These are phyloP conservation scores for Nothobranchius furzeri DNA, from an alignment of 2,113 vertebrate species.

Conservation along the genomic window DNA sequence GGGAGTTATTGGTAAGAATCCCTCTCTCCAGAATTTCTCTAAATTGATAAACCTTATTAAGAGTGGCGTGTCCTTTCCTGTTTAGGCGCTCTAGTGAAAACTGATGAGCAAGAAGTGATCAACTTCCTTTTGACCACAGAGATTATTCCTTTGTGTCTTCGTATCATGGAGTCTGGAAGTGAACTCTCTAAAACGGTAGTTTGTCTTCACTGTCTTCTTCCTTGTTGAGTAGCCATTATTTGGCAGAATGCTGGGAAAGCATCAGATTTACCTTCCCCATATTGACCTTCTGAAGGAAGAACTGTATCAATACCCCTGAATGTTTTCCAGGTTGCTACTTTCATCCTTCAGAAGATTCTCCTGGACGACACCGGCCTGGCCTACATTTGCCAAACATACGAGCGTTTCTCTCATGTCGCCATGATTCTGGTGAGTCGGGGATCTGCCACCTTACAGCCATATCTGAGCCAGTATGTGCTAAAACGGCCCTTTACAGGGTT, in stretches of 20 bases:
- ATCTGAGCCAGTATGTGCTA: no score
- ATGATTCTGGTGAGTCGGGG: conserved; percentile 88
- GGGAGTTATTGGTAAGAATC: conserved; percentile 87
- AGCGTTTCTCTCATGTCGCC: conserved; percentile 93
- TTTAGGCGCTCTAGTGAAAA: conserved; percentile 92
- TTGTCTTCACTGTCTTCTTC: neutral
- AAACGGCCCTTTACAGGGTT: no score
- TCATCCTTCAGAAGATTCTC: conserved; percentile 95
- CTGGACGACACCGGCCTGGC: conserved; percentile 94
- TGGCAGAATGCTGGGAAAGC: no score
- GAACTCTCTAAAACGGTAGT: conserved; percentile 94
- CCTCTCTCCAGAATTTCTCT: no score
- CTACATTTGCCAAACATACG: conserved; percentile 94
- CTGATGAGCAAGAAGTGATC: conserved; percentile 95
- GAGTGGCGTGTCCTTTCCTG: neutral
- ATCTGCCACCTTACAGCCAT: no score
- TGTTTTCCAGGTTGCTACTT: conserved; percentile 87
- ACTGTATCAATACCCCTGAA: neutral
- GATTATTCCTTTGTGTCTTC: conserved; percentile 93
- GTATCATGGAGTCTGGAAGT: conserved; percentile 97
- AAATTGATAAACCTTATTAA: no score
- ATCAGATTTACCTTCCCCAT: no score
- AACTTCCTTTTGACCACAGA: conserved; percentile 95
- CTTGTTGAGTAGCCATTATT: no score
- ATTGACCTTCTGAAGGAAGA: no score